Conservation (phyloP, 2,113 vertebrate genomes). For the Desmodus rotundus region DNA sequence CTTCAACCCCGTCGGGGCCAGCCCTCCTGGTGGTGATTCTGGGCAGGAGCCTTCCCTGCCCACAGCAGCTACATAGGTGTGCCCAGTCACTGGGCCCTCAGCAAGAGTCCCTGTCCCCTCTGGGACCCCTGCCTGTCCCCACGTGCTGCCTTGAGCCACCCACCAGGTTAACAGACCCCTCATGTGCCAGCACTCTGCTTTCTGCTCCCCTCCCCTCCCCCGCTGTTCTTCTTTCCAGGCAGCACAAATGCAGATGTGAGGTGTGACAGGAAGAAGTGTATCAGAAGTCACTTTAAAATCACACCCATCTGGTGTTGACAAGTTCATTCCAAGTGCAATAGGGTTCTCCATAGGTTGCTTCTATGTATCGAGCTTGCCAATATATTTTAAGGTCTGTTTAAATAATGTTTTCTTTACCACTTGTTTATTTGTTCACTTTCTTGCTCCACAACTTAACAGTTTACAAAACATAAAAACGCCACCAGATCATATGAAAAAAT, state of each 20-base stretch:
- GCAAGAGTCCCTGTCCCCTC: not conserved
- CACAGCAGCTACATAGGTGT: not conserved
- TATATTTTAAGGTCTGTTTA: not conserved
- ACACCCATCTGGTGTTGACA: not conserved
- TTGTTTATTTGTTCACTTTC: not conserved
- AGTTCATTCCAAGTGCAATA: not conserved
- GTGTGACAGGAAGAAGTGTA: not conserved
- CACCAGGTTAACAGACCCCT: not conserved
- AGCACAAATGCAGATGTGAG: too few relatives aligned
- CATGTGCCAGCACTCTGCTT: too few relatives aligned
- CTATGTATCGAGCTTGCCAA: not conserved
- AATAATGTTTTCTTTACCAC: not conserved
- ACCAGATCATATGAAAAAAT: not conserved
- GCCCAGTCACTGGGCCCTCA: not conserved
- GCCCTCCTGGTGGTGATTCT: not conserved
- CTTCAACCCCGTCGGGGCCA: not conserved
- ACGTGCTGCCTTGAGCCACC: not conserved
- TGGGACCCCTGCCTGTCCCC: not conserved
- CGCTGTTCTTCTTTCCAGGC: not conserved
- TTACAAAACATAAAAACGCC: not conserved
- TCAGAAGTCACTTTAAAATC: not conserved
- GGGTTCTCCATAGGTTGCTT: not conserved
- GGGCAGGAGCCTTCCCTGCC: not conserved
- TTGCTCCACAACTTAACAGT: not conserved
- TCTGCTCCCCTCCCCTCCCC: rapidly evolving